Conservation (phyloP, 2,797 vertebrate genomes). For the Bryconaethiops microstoma region DNA sequence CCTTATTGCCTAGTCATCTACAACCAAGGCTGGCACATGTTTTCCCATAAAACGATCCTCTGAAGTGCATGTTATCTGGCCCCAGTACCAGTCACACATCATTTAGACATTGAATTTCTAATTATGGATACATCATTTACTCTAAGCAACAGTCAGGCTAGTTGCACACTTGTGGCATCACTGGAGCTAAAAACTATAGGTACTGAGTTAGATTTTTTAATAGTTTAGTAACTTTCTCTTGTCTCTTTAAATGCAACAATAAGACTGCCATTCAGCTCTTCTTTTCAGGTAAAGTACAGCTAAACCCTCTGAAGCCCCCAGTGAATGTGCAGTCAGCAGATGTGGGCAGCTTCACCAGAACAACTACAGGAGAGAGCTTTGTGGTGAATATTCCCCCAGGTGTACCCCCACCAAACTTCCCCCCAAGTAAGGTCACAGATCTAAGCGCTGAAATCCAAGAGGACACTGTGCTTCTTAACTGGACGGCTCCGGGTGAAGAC, state of each 20-base stretch:
- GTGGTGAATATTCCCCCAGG: slow-evolving; percentile 39
- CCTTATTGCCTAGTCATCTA: too few relatives aligned
- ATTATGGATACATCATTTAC: too few relatives aligned
- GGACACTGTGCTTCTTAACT: slow-evolving; percentile 64
- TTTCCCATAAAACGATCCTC: too few relatives aligned
- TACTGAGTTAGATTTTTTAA: too few relatives aligned
- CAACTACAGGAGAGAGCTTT: slow-evolving; percentile 65
- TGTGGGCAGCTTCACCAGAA: slow-evolving; percentile 61
- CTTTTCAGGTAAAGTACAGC: slow-evolving; percentile 64
- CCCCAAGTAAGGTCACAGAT: slow-evolving; percentile 71
- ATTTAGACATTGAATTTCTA: too few relatives aligned
- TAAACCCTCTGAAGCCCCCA: slow-evolving; percentile 54
- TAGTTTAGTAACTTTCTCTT: too few relatives aligned
- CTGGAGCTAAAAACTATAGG: too few relatives aligned
- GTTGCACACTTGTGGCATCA: too few relatives aligned
- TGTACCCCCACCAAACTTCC: slow-evolving; percentile 49
- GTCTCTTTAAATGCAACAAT: background rate
- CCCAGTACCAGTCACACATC: too few relatives aligned
- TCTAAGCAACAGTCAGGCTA: too few relatives aligned
- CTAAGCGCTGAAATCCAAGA: slow-evolving; percentile 61
- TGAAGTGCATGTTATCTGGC: too few relatives aligned
- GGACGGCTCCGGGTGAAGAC: slow-evolving; percentile 73
- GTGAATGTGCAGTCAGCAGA: slow-evolving; percentile 29
- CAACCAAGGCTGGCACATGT: too few relatives aligned
- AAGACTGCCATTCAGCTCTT: background rate